Percentiles rank a stretch among this genome's conserved stretches.
These are phyloP conservation scores for Bombus cullumanus DNA, from an alignment of 1,140 invertebrate species.

Conservation along the genomic window DNA sequence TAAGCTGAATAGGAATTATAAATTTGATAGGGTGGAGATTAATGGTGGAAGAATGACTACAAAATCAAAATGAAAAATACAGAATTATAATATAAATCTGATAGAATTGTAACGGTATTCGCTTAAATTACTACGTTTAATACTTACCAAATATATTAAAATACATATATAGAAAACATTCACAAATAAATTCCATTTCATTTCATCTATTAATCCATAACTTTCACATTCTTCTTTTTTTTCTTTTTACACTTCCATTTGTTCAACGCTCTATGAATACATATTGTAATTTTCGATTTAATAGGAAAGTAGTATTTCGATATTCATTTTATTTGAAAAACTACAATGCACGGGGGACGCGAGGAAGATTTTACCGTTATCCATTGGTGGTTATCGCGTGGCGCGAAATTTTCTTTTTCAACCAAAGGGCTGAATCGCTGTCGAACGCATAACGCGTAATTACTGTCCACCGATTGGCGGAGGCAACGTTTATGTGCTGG, in stretches of 20 bases:
- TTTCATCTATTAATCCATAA: too few relatives aligned
- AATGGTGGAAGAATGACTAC: not conserved
- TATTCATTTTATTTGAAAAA: not conserved
- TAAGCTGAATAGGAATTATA: not conserved
- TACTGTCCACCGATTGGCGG: constrained; percentile 59
- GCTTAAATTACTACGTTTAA: not conserved
- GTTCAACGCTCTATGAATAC: not conserved
- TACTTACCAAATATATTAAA: not conserved
- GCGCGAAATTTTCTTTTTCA: constrained; percentile 13
- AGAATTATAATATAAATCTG: not conserved
- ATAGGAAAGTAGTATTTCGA: not conserved
- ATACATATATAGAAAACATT: too few relatives aligned
- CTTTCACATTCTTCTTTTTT: not conserved
- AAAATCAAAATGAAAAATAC: not conserved
- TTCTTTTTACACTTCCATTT: not conserved
- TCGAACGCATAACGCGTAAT: constrained; percentile 61
- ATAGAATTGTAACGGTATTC: not conserved
- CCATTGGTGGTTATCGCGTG: constrained; percentile 14
- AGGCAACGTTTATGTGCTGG: constrained; percentile 43
- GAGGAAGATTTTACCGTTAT: not conserved
- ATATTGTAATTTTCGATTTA: not conserved
- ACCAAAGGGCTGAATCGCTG: constrained; percentile 17
- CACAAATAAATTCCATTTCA: too few relatives aligned
- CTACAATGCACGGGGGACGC: not conserved
- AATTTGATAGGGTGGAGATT: not conserved